Percentiles rank a stretch among this genome's conserved stretches.
These are phyloP conservation scores for Ips nitidus DNA, from an alignment of 1,140 invertebrate genomes.

Conservation along the genomic window DNA sequence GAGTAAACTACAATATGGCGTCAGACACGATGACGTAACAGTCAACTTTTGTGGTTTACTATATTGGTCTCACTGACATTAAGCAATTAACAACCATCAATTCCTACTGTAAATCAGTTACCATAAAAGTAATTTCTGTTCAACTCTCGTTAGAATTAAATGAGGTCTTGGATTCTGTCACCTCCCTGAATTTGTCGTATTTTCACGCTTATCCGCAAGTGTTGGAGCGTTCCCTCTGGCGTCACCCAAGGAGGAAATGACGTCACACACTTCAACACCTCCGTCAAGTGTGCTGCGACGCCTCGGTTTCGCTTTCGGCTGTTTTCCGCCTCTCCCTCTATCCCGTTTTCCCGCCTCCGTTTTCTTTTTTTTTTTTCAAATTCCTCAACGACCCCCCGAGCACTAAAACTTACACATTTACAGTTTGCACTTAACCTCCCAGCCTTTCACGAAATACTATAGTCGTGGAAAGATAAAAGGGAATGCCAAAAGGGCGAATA, in stretches of 20 bases:
- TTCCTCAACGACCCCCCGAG: background rate
- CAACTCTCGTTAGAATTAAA: background rate
- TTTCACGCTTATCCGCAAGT: conserved; percentile 24
- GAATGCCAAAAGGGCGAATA: background rate
- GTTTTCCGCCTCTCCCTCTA: conserved; percentile 15
- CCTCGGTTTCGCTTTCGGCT: conserved; percentile 30
- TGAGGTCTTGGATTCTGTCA: background rate
- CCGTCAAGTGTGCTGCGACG: conserved; percentile 38
- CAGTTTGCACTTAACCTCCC: background rate
- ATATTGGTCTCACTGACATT: too few relatives aligned
- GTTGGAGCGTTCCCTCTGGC: conserved; percentile 39
- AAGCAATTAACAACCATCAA: too few relatives aligned
- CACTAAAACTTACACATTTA: background rate
- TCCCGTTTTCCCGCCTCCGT: background rate
- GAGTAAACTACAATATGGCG: too few relatives aligned
- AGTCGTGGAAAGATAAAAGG: background rate
- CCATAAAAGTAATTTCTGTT: too few relatives aligned
- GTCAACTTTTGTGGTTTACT: too few relatives aligned
- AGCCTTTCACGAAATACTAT: background rate
- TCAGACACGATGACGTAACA: too few relatives aligned
- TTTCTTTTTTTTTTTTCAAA: background rate
- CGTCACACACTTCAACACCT: conserved; percentile 47
- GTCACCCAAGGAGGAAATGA: conserved; percentile 46
- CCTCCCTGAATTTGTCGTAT: conserved; percentile 15
- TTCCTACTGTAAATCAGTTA: too few relatives aligned